These are phyloP conservation scores for Microcebus tavaratra DNA, from an alignment of 2,113 vertebrate species.

Conservation along the genomic window DNA sequence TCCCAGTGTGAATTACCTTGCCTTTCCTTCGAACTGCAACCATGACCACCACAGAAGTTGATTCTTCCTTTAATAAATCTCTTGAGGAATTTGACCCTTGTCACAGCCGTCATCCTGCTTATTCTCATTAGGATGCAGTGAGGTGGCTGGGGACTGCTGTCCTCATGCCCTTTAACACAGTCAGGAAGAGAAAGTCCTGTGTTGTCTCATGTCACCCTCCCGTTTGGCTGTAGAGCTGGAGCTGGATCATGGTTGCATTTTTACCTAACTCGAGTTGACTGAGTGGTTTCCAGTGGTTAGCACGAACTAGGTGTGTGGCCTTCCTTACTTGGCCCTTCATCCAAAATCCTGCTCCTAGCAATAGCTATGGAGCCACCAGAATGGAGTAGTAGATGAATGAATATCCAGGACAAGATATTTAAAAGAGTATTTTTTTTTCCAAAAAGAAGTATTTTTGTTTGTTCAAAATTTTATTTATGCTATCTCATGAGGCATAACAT, in stretches of 20 bases:
- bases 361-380: background rate
- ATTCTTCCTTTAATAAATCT: background rate
- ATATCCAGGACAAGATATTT: background rate
- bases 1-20: background rate
- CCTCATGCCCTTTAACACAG: background rate
- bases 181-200: background rate
- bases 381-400: background rate
- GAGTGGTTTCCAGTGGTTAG: background rate
- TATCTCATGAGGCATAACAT: background rate
- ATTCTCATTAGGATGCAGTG: background rate
- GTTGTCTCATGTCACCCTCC: background rate
- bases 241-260: background rate
- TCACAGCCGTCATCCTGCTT: background rate
- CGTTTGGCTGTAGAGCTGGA: background rate
- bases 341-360: rapidly evolving
- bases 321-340: background rate
- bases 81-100: background rate
- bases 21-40: background rate
- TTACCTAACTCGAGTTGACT: background rate
- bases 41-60: background rate
- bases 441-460: background rate
- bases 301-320: background rate
- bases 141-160: background rate
- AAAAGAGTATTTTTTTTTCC: background rate
- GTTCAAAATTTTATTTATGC: background rate